Evolutionary conservation across 2,888 invertebrate genomes (phyloP).

Genomic region (Agrochola lota): DNA sequence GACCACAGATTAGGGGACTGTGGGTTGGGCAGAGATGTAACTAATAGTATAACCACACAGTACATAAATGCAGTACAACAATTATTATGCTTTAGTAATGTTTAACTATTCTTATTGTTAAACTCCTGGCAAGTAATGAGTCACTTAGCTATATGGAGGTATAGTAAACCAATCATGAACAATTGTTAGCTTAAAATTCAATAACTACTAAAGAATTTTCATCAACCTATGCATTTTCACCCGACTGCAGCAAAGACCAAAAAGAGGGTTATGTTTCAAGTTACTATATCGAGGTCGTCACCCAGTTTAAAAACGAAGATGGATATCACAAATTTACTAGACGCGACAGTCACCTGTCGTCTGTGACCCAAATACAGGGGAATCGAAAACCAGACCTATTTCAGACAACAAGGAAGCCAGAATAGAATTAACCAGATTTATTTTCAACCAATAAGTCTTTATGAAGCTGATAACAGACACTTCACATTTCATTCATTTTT

Average conservation of each 20-base stretch:
- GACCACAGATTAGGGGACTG: not conserved
- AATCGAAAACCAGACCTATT: not conserved
- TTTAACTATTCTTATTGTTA: not conserved
- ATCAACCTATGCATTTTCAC: not conserved
- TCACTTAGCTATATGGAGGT: not conserved
- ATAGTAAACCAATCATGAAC: not conserved
- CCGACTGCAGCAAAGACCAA: not conserved
- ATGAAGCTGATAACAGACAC: no score
- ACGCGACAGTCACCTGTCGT: slow-evolving; percentile 3
- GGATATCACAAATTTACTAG: slow-evolving; percentile 9
- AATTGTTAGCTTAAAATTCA: not conserved
- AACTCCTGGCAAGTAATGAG: not conserved
- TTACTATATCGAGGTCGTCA: not conserved
- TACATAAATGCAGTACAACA: not conserved
- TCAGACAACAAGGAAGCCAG: not conserved
- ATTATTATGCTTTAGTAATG: not conserved
- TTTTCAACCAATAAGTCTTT: not conserved
- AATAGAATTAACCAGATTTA: slow-evolving; percentile 7
- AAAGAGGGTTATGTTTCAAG: not conserved
- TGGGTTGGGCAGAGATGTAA: not conserved
- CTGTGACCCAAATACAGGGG: slow-evolving; percentile 26
- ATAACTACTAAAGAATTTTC: not conserved
- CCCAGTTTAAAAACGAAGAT: slow-evolving; percentile 2
- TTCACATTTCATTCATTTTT: no score
- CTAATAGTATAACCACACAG: not conserved